Conservation (phyloP, 2,888 invertebrate species). For the Phania funesta region DNA sequence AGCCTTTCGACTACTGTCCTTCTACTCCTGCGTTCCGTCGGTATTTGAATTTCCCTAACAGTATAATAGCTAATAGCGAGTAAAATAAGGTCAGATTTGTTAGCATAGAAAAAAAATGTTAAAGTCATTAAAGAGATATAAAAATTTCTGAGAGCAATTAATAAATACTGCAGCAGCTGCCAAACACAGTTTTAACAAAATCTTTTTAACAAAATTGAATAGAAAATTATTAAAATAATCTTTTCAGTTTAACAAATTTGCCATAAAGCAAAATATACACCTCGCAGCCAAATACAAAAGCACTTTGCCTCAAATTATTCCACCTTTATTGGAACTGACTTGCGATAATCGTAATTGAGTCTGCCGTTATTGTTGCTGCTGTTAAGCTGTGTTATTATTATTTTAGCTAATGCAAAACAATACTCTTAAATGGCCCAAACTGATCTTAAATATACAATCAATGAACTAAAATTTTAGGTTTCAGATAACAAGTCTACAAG, state of each 20-base stretch:
- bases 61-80: too few species aligned
- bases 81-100: too few species aligned
- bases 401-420: neutral
- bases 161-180: too few species aligned
- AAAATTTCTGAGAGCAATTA: too few species aligned
- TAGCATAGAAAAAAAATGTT: too few species aligned
- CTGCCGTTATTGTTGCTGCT: neutral
- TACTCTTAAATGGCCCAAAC: neutral
- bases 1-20: too few species aligned
- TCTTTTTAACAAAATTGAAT: too few species aligned
- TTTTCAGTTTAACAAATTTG: neutral
- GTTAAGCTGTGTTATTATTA: neutral
- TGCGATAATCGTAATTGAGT: neutral
- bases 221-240: neutral
- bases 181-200: too few species aligned
- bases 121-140: too few species aligned
- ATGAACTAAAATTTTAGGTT: conserved; percentile 6
- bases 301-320: neutral
- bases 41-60: too few species aligned
- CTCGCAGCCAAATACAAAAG: neutral
- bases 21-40: too few species aligned
- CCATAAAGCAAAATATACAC: neutral
- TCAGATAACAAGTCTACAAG: conserved; percentile 5
- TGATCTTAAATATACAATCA: neutral
- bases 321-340: neutral